Evolutionary conservation across 1,140 invertebrate genomes (phyloP).

Genomic region (Hypothenemus hampei): DNA sequence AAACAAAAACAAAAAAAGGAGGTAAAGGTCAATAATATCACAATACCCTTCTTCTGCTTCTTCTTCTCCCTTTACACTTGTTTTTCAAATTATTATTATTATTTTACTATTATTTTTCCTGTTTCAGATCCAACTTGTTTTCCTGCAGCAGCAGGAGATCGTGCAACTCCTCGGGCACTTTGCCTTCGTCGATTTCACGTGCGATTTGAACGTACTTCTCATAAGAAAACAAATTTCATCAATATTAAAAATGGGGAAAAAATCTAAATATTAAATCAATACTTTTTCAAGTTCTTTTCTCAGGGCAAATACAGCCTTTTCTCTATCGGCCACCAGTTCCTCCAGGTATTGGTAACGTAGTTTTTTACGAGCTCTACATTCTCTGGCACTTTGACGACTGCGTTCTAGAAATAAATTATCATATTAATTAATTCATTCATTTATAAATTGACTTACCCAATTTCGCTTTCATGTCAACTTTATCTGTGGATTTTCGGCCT

Average conservation of each 20-base stretch:
- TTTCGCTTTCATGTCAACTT: constrained; percentile 92
- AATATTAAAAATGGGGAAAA: background rate
- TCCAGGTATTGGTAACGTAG: constrained; percentile 95
- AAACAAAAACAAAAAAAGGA: too few species aligned
- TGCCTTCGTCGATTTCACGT: constrained; percentile 71
- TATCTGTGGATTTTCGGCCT: constrained; percentile 79
- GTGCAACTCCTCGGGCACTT: constrained; percentile 70
- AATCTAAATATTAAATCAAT: constrained; percentile 18
- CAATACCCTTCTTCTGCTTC: too few species aligned
- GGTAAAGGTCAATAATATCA: too few species aligned
- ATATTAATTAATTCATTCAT: constrained; percentile 4
- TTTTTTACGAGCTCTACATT: constrained; percentile 95
- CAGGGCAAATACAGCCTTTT: constrained; percentile 87
- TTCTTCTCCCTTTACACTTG: too few species aligned
- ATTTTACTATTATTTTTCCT: constrained; percentile 34
- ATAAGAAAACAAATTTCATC: background rate
- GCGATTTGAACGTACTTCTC: constrained; percentile 81
- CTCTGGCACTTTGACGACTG: constrained; percentile 92
- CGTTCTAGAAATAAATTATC: constrained; percentile 61
- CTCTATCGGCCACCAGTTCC: constrained; percentile 87
- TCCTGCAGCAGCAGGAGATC: constrained; percentile 67
- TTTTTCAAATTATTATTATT: too few species aligned
- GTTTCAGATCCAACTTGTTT: constrained; percentile 54
- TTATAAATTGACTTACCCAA: constrained; percentile 63
- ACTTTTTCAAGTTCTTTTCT: constrained; percentile 90